Evolutionary conservation across 1,140 invertebrate genomes (phyloP).

Genomic region (Drosophila hydei): DNA sequence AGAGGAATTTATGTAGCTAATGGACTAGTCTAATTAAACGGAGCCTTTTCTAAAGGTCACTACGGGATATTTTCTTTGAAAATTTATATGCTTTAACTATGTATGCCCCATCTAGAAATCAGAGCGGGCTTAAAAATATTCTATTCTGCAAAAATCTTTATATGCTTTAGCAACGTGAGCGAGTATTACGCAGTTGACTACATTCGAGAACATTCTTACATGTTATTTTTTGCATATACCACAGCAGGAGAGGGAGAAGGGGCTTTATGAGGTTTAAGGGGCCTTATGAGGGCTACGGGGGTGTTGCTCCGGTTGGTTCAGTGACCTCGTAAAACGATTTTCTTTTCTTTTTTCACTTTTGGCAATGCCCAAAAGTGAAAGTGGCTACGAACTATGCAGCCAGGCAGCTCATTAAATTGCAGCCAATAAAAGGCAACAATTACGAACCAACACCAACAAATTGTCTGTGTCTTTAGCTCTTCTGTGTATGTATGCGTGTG

Average conservation of each 20-base stretch:
- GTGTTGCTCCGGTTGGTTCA: constrained; percentile 39
- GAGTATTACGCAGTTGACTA: neutral
- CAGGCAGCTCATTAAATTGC: constrained; percentile 65
- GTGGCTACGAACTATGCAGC: constrained; percentile 62
- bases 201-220: neutral
- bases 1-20: too few relatives aligned
- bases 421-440: constrained; percentile 71
- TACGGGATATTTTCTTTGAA: too few relatives aligned
- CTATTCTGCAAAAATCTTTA: too few relatives aligned
- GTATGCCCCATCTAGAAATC: too few relatives aligned
- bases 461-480: constrained; percentile 17
- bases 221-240: constrained; percentile 61
- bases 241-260: neutral
- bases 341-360: constrained; percentile 20
- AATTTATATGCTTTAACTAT: too few relatives aligned
- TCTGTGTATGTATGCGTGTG: constrained; percentile 21
- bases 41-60: too few relatives aligned
- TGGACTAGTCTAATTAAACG: too few relatives aligned
- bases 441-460: constrained; percentile 32
- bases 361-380: constrained; percentile 59
- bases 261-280: too few relatives aligned
- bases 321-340: constrained; percentile 64
- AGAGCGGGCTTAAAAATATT: too few relatives aligned
- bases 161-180: neutral
- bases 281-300: neutral